A percentile compares a stretch with the other conserved stretches of the same genome.
Evolutionary conservation across 2,113 vertebrate species (phyloP).

Genomic region (Cichladusa arquata): DNA sequence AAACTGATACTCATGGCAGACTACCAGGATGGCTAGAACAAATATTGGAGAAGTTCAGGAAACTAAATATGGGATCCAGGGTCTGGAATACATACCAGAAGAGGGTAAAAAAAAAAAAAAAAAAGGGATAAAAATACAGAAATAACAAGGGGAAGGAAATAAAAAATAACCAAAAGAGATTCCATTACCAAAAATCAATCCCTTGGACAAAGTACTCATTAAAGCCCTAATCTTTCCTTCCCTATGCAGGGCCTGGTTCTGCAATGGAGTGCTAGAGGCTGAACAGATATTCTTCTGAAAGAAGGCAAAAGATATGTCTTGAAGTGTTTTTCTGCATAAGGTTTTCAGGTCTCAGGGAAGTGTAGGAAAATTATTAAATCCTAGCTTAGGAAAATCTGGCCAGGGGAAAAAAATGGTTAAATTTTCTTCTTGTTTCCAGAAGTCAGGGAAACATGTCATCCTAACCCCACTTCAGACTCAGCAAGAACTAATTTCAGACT

Average conservation of each 20-base stretch:
- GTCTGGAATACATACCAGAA: constrained; percentile 22
- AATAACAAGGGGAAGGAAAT: constrained; percentile 61
- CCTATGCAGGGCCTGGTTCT: not conserved
- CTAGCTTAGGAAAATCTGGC: not conserved
- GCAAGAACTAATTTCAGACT: constrained; percentile 12
- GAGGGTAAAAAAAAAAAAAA: not conserved
- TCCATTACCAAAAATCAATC: constrained; percentile 30
- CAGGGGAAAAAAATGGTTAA: not conserved
- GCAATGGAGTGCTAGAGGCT: not conserved
- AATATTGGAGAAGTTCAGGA: constrained; percentile 32
- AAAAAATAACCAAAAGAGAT: constrained; percentile 67
- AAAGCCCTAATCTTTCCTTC: not conserved
- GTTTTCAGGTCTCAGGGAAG: not conserved
- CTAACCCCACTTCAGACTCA: not conserved
- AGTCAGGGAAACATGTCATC: not conserved
- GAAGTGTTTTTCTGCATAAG: not conserved
- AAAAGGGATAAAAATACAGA: not conserved
- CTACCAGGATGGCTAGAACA: constrained; percentile 31
- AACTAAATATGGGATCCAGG: constrained; percentile 22
- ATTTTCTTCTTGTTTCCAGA: not conserved
- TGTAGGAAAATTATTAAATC: not conserved
- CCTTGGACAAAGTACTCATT: constrained; percentile 17
- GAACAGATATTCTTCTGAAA: not conserved
- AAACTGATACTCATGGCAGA: constrained; percentile 20
- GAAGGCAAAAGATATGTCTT: not conserved